Evolutionary conservation across 1,140 invertebrate species (phyloP), one percentile per base, ranked within the genome.

Genomic region (Octopus bimaculoides): DNA sequence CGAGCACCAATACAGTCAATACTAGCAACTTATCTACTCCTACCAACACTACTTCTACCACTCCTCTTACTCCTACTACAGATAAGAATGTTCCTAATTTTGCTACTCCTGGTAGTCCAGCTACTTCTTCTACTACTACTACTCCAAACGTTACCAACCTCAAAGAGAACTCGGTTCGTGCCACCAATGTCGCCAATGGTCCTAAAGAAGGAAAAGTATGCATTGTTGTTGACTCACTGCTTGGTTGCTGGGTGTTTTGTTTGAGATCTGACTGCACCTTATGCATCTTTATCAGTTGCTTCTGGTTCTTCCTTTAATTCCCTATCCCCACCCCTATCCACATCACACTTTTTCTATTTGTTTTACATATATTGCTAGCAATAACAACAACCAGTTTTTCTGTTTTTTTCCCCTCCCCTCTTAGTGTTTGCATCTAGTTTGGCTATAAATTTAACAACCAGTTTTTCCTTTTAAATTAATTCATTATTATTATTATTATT

Each of bases 121-220:
- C 56, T 61, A 61, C 56, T 61, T 7, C 56, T 9, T 9, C 17
- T 17, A 61, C 56, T 12, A 17, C 9, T 17, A 61, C 56, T 9
- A 12, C 9, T 61, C 9, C 9, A 9, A 61, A 9, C 56, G 9
- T 9, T 61, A 17, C 56, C 17, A 17, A 17, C 56, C 17, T 17
- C 56, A 61, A 41, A 41, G 26, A 41, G 26, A 41, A 41, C 26
- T 41, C 26, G 26, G 26, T 41, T 41, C 26, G 26, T 41, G 26
- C 26, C 26, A 41, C 26, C 26, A 41, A 41, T 41, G 26, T 41
- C 26, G 26, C 56, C 9, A 71, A 71, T 71, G 66, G 66, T 20
- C 8, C 66, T 5, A 71, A 71, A 71, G 66, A 71, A 14, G 66
- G 66, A 71, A 71, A 71, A 71, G 66, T 71, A 71, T 71, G 66